A percentile compares a stretch with the other conserved stretches of the same genome.
These are phyloP conservation scores for Scomber scombrus DNA, from an alignment of 2,113 vertebrate species.

Conservation along the genomic window DNA sequence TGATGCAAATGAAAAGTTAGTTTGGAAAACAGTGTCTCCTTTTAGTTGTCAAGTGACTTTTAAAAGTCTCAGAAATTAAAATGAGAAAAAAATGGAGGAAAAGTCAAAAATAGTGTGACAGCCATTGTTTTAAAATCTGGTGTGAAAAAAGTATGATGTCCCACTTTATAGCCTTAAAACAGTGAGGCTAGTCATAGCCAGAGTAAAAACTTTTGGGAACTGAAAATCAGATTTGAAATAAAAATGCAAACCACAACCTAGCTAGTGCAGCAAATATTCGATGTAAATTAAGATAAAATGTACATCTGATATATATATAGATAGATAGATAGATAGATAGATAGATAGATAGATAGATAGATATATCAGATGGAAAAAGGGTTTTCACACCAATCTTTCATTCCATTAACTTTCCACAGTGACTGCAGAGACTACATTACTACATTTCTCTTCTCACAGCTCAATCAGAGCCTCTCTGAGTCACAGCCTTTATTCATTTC, in stretches of 20 bases:
- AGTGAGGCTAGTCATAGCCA: no score
- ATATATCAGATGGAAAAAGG: background rate
- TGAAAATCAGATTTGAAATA: background rate
- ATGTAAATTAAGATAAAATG: background rate
- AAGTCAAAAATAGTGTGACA: background rate
- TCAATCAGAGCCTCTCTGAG: conserved; percentile 21
- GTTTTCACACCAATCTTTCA: conserved; percentile 15
- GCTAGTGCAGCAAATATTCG: background rate
- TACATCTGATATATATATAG: no score
- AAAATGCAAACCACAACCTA: background rate
- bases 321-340: no score
- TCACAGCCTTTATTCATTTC: conserved; percentile 14
- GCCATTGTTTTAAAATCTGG: no score
- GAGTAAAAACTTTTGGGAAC: no score
- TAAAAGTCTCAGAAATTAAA: background rate
- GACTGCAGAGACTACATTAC: conserved; percentile 12
- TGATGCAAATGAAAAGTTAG: background rate
- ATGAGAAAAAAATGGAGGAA: no score
- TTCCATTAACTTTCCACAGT: conserved; percentile 28
- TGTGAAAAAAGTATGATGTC: no score
- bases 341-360: no score
- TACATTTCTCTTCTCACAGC: conserved; percentile 10
- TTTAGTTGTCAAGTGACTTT: background rate
- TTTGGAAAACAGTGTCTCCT: background rate
- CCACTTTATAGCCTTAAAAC: no score